These are phyloP conservation scores for Pedionomus torquatus DNA, from an alignment of 2,113 vertebrate genomes.

Conservation along the genomic window DNA sequence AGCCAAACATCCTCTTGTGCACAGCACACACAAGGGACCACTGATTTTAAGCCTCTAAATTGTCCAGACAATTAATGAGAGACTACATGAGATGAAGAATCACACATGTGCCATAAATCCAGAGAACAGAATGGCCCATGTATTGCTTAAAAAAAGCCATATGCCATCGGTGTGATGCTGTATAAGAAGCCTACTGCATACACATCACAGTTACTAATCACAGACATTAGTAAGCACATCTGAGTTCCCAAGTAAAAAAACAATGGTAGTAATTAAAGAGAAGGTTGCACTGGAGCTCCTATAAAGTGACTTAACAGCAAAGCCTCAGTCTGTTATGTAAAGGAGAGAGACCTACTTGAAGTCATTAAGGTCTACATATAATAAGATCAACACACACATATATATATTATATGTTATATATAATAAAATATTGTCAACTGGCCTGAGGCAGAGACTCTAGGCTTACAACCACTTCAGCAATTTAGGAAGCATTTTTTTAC, in stretches of 20 bases:
- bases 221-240: background rate
- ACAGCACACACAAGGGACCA: background rate
- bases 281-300: background rate
- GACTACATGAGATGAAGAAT: background rate
- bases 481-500: background rate
- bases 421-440: too few species aligned
- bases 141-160: background rate
- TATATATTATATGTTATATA: too few species aligned
- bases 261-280: background rate
- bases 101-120: background rate
- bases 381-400: background rate
- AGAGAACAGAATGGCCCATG: background rate
- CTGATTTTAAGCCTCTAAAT: background rate
- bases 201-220: background rate
- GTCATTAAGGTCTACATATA: background rate
- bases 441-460: too few species aligned
- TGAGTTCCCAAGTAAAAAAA: background rate
- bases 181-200: background rate
- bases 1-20: background rate
- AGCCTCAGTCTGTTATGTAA: background rate
- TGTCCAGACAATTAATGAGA: background rate
- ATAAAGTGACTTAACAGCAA: background rate
- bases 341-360: background rate
- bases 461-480: background rate
- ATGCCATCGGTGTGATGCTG: background rate